A percentile compares a stretch with the other conserved stretches of the same genome.
These are phyloP conservation scores for Chlamydotis undulata DNA, from an alignment of 2,113 vertebrate species.

Conservation along the genomic window DNA sequence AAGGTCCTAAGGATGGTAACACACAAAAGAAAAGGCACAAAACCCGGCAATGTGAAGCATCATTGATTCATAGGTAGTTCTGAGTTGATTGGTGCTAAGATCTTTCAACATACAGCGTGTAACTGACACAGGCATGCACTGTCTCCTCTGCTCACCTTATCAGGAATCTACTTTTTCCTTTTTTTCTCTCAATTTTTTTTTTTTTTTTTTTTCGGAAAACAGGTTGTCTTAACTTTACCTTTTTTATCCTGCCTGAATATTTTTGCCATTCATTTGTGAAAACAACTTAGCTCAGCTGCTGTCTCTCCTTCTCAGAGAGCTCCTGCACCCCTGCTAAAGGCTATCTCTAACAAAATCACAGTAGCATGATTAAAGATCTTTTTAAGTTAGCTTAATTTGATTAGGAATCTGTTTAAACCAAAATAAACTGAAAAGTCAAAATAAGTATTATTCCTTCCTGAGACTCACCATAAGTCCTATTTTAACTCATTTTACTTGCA, in stretches of 20 bases:
- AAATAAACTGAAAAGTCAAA: background rate
- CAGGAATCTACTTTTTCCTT: background rate
- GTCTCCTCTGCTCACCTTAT: background rate
- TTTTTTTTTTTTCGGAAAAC: background rate
- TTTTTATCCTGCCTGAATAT: background rate
- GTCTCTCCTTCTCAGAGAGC: background rate
- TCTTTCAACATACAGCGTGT: rapidly evolving
- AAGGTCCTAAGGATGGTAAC: background rate
- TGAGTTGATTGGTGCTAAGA: background rate
- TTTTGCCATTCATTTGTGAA: background rate
- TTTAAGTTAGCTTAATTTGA: background rate
- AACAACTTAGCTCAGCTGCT: background rate
- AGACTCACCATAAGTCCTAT: background rate
- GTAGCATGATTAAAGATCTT: background rate
- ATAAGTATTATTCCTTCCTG: background rate
- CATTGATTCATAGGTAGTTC: background rate
- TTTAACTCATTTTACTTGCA: background rate
- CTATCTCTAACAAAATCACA: background rate
- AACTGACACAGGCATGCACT: rapidly evolving
- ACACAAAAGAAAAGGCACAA: background rate
- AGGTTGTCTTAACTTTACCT: background rate
- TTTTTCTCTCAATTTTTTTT: background rate
- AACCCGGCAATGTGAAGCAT: background rate
- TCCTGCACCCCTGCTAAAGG: background rate
- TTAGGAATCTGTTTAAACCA: background rate